A percentile compares a stretch with the other conserved stretches of the same genome.
These are phyloP conservation scores for Zaprionus nigranus DNA, from an alignment of 1,140 invertebrate species.

Conservation along the genomic window DNA sequence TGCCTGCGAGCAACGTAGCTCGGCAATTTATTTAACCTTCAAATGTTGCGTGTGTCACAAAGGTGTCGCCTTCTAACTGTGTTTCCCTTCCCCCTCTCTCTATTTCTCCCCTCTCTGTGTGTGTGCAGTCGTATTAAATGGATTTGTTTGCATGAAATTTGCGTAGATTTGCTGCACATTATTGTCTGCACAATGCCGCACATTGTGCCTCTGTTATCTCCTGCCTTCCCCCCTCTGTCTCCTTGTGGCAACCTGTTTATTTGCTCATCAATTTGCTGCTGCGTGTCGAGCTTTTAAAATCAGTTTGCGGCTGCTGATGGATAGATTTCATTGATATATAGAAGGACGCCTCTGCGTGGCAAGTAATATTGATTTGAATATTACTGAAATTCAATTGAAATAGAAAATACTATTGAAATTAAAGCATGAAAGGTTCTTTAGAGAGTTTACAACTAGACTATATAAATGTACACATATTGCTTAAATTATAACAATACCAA, in stretches of 20 bases:
- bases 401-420: too few relatives aligned
- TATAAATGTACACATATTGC: too few relatives aligned
- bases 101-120: conserved; percentile 22
- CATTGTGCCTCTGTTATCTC: conserved; percentile 40
- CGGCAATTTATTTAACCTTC: conserved; percentile 78
- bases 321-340: conserved; percentile 43
- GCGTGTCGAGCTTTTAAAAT: conserved; percentile 39
- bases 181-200: conserved; percentile 30
- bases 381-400: not conserved
- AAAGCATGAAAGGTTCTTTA: not conserved
- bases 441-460: not conserved
- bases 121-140: conserved; percentile 55
- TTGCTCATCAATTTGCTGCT: conserved; percentile 44
- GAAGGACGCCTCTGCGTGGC: not conserved
- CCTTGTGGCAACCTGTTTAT: conserved; percentile 30
- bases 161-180: conserved; percentile 74
- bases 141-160: conserved; percentile 73
- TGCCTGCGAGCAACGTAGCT: conserved; percentile 25
- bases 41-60: conserved; percentile 61
- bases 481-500: too few relatives aligned
- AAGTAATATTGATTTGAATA: not conserved
- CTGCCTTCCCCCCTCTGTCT: not conserved
- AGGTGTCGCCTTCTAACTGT: conserved; percentile 46
- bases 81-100: conserved; percentile 6
- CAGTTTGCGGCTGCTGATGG: conserved; percentile 24